Evolutionary conservation across 2,113 vertebrate genomes (phyloP).

Genomic region (zebrafish (Danio rerio)): DNA sequence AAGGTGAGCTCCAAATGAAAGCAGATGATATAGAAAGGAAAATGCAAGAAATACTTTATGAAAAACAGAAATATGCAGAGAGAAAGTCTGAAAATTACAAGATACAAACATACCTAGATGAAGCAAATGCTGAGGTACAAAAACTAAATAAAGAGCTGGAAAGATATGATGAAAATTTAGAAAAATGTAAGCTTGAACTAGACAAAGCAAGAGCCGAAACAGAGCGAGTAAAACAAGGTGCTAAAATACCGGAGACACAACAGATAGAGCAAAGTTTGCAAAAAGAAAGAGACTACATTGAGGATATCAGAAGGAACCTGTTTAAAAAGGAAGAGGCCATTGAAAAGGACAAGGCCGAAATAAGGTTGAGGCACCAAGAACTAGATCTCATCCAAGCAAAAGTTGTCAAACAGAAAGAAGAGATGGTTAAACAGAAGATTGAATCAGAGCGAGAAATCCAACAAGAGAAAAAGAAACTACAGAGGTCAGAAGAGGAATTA

Average conservation of each 20-base stretch:
- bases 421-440: background rate
- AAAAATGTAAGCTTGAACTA: slow-evolving; percentile 15
- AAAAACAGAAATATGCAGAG: slow-evolving; percentile 42
- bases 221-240: background rate
- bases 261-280: background rate
- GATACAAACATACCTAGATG: slow-evolving; percentile 26
- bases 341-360: slow-evolving; percentile 16
- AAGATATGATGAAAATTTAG: background rate
- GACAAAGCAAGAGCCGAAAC: slow-evolving; percentile 35
- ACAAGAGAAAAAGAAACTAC: background rate
- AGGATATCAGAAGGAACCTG: background rate
- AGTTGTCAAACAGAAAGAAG: slow-evolving; percentile 35
- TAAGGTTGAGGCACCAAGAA: background rate
- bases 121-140: slow-evolving; percentile 4
- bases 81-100: slow-evolving; percentile 37
- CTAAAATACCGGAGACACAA: background rate
- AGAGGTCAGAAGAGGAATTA: slow-evolving; percentile 36
- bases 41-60: slow-evolving; percentile 8
- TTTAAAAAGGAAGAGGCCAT: background rate
- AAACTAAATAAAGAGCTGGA: slow-evolving; percentile 39
- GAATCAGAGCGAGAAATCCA: background rate
- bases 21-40: slow-evolving; percentile 38
- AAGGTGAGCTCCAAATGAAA: slow-evolving; percentile 22
- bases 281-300: slow-evolving; percentile 30
- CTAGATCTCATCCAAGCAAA: slow-evolving; percentile 15